Conservation (phyloP, 2,797 vertebrate genomes). For the Pygocentrus nattereri region DNA sequence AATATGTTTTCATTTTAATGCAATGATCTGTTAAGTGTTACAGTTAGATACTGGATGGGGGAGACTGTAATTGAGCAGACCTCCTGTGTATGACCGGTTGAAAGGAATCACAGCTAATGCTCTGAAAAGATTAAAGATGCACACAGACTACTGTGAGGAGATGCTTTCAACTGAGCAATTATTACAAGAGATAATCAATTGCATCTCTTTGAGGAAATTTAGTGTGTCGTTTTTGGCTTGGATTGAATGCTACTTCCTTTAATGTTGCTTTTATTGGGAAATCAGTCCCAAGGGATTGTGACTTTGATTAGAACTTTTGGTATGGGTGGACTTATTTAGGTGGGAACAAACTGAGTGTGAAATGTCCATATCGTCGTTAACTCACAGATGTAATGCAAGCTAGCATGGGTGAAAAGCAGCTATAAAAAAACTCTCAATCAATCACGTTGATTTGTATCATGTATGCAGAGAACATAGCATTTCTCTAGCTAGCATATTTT, state of each 20-base stretch:
- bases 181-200: background rate
- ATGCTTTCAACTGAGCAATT: background rate
- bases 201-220: background rate
- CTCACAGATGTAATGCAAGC: no score
- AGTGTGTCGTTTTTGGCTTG: background rate
- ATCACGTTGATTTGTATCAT: no score
- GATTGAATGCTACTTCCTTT: background rate
- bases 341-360: no score
- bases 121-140: background rate
- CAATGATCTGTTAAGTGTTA: slow-evolving; percentile 17
- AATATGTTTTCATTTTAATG: slow-evolving; percentile 8
- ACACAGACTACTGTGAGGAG: background rate
- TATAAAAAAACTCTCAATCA: no score
- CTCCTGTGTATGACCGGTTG: background rate
- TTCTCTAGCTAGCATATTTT: no score
- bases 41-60: background rate
- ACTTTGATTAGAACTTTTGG: no score
- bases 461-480: no score
- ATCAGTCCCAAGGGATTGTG: no score
- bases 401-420: no score
- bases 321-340: no score
- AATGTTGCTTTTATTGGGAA: background rate
- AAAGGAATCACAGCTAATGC: background rate
- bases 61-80: background rate
- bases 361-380: no score